Evolutionary conservation across 1,140 invertebrate species (phyloP).

Genomic region (Drosophila orena): DNA sequence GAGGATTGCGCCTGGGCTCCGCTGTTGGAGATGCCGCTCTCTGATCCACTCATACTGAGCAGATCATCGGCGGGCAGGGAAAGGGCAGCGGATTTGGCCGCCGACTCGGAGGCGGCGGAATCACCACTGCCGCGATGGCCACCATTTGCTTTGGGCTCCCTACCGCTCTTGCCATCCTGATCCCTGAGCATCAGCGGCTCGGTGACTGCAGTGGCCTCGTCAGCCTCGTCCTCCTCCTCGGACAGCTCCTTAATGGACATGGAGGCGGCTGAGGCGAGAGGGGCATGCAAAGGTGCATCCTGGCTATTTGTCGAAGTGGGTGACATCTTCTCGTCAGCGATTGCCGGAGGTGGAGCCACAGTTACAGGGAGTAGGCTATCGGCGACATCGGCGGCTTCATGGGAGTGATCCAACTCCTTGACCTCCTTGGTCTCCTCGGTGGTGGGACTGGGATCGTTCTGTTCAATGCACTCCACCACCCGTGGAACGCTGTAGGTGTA

Average conservation of each 20-base stretch:
- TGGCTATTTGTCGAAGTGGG: slow-evolving; percentile 85
- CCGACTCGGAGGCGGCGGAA: slow-evolving; percentile 61
- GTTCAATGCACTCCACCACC: slow-evolving; percentile 73
- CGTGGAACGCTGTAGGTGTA: slow-evolving; percentile 75
- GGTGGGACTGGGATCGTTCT: slow-evolving; percentile 44
- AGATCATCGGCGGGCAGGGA: slow-evolving; percentile 74
- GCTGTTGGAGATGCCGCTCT: slow-evolving; percentile 65
- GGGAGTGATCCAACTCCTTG: slow-evolving; percentile 79
- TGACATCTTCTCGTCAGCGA: slow-evolving; percentile 85
- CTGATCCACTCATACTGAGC: slow-evolving; percentile 69
- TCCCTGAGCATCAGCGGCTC: slow-evolving; percentile 63
- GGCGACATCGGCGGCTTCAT: slow-evolving; percentile 85
- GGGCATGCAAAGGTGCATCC: slow-evolving; percentile 82
- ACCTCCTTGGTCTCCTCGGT: slow-evolving; percentile 56
- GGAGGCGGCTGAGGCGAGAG: slow-evolving; percentile 84
- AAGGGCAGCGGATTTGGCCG: slow-evolving; percentile 70
- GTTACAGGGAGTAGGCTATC: slow-evolving; percentile 59
- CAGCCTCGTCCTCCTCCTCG: slow-evolving; percentile 67
- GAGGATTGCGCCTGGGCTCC: slow-evolving; percentile 36
- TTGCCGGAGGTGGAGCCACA: slow-evolving; percentile 48
- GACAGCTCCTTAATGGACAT: slow-evolving; percentile 77
- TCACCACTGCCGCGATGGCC: slow-evolving; percentile 55
- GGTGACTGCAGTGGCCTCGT: slow-evolving; percentile 40
- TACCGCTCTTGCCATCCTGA: slow-evolving; percentile 23
- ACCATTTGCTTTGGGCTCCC: slow-evolving; percentile 29